A percentile compares a stretch with the other conserved stretches of the same genome.
Conservation (phyloP, 1,140 invertebrate genomes). For the Apis mellifera region DNA sequence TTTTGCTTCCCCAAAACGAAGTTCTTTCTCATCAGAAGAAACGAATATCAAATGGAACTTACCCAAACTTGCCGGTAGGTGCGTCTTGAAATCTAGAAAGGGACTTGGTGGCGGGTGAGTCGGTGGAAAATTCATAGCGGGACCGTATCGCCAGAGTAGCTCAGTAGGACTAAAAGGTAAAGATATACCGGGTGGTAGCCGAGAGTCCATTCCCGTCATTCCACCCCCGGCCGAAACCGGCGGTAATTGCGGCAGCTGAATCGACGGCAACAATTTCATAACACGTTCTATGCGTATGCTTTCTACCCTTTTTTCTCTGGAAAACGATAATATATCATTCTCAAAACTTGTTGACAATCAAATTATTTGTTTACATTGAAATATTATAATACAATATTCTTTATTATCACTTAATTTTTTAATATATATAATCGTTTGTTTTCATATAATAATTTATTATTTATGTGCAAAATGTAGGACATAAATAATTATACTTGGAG, state of each 20-base stretch:
- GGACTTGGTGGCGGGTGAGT: slow-evolving; percentile 85
- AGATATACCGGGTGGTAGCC: slow-evolving; percentile 85
- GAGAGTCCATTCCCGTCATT: slow-evolving; percentile 82
- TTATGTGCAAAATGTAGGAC: no score
- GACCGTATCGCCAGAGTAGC: slow-evolving; percentile 90
- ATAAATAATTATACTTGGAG: no score
- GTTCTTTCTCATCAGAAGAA: no score
- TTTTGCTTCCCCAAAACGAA: no score
- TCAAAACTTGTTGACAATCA: neutral
- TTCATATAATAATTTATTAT: no score
- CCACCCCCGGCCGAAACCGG: slow-evolving; percentile 82
- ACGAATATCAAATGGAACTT: slow-evolving; percentile 52
- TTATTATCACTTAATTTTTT: no score
- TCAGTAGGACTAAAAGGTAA: slow-evolving; percentile 88
- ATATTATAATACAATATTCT: no score
- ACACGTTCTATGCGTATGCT: slow-evolving; percentile 61
- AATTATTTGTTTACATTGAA: no score
- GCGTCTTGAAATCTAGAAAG: slow-evolving; percentile 92
- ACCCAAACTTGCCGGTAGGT: slow-evolving; percentile 89
- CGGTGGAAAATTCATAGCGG: slow-evolving; percentile 86
- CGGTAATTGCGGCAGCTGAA: slow-evolving; percentile 83
- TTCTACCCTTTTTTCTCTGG: slow-evolving; percentile 3
- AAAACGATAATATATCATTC: neutral
- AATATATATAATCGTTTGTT: no score
- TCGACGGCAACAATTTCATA: slow-evolving; percentile 86